These are phyloP conservation scores for Hypomecis punctinalis DNA, from an alignment of 2,888 invertebrate species.

Conservation along the genomic window DNA sequence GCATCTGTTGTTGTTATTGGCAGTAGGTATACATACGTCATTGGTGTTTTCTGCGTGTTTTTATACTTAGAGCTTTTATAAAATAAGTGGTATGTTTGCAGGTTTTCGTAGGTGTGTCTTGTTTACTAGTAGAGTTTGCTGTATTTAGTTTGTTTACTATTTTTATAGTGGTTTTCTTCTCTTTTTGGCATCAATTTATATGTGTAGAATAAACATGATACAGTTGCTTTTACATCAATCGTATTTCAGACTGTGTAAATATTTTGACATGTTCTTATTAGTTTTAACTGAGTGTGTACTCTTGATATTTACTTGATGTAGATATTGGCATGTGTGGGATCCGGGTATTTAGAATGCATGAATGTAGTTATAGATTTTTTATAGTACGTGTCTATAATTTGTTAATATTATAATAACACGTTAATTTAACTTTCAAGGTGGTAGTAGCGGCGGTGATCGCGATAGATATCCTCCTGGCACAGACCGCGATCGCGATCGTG, in stretches of 20 bases:
- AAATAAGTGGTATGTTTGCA: constrained; percentile 12
- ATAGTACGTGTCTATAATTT: background rate
- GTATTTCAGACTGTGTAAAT: constrained; percentile 6
- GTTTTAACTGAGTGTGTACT: background rate
- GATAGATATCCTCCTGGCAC: constrained; percentile 33
- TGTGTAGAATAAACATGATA: constrained; percentile 4
- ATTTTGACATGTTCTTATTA: constrained; percentile 1
- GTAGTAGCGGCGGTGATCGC: constrained; percentile 64
- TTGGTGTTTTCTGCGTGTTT: constrained; percentile 12
- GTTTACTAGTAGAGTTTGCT: constrained; percentile 9
- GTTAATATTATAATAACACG: background rate
- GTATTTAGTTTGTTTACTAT: constrained; percentile 11
- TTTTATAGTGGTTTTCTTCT: constrained; percentile 7
- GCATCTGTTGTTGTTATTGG: background rate
- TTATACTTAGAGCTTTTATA: constrained; percentile 19
- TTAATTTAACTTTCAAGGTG: constrained; percentile 65
- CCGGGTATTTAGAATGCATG: constrained; percentile 20
- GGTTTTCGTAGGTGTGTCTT: constrained; percentile 10
- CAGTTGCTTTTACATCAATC: background rate
- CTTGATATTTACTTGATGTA: constrained; percentile 1
- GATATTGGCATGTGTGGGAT: constrained; percentile 15
- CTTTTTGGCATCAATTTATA: constrained; percentile 10
- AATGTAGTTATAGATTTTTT: constrained; percentile 6
- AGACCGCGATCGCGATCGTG: constrained; percentile 47
- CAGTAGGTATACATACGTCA: constrained; percentile 9